These are phyloP conservation scores for Enteromius argenteus DNA, from an alignment of 2,797 vertebrate genomes.

Conservation along the genomic window DNA sequence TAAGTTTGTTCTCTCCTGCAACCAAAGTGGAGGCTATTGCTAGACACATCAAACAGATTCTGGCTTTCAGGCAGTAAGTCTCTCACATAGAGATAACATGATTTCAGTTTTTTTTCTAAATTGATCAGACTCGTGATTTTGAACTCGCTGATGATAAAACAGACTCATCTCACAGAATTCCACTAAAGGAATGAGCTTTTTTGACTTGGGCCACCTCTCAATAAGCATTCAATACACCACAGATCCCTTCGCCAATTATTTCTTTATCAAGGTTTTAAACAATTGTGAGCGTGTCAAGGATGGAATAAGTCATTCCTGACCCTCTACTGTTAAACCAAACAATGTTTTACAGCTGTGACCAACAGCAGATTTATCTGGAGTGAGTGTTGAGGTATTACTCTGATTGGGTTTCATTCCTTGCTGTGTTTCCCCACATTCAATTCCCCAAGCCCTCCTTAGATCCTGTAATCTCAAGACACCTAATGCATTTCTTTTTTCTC, in stretches of 20 bases:
- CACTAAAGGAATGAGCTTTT: background rate
- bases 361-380: constrained; percentile 36
- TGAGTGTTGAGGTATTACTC: constrained; percentile 39
- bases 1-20: constrained; percentile 53
- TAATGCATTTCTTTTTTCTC: constrained; percentile 49
- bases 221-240: background rate
- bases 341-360: constrained; percentile 34
- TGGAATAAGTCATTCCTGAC: constrained; percentile 16
- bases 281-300: constrained; percentile 38
- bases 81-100: background rate
- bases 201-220: background rate
- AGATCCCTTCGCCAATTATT: background rate
- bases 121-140: constrained; percentile 1
- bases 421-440: constrained; percentile 48
- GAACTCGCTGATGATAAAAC: constrained; percentile 7
- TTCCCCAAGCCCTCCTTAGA: constrained; percentile 48
- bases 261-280: constrained; percentile 26
- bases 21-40: constrained; percentile 1
- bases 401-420: constrained; percentile 53
- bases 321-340: constrained; percentile 23
- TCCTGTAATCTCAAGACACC: constrained; percentile 47
- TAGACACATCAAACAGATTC: constrained; percentile 19
- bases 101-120: background rate
- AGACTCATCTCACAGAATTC: background rate
- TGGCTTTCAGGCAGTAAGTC: constrained; percentile 7